Base-by-base conservation (phyloP, 2,113 vertebrate species). In the Callocephalon fimbriatum region DNA sequence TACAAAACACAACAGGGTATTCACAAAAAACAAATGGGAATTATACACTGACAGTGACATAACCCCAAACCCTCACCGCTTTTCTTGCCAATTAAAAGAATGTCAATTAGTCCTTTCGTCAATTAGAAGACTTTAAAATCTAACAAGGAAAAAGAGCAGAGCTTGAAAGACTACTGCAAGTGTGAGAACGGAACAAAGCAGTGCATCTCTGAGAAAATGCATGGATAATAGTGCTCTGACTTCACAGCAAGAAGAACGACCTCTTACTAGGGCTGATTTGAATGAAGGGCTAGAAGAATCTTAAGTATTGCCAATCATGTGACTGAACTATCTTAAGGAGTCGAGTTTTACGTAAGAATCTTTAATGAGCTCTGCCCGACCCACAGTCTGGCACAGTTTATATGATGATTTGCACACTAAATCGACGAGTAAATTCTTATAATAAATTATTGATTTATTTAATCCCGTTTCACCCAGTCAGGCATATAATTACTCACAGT, bases 401-500 rank as follows among this genome's bases (percentile, higher is more conserved):
- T 67, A 75, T 75, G 79, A 90, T 77, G 45, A 92, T 88, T 93
- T 96, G 59, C 72, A 61, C 79, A 51, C 61, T 92, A 93, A 95
- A 92, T 96, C 53, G 2, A 93, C 92, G 92, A 90, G 90, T 93
- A 93, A 94, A 93, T 94, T 96, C 80, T 93, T 67, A 76, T 84
- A 89, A 96, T 90, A 96, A 96, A 91, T 84, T 94, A 96, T 86
- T 88, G 92, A 94, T 75, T 93, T 88, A 82, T 91, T 87, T 79
- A 50, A 62, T 90, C 56, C 77, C n/a, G 65, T 96, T 96, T 95
- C 83, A 92, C 45, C 53, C 48, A 94, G 75, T 58, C 95, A 92
- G 66, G 74, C 92, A 86, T 82, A 65, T 92, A 94, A 92, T 93
- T 94, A 74, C 61, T 84, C 81, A 88, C 63, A 88, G 72, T 92